Evolutionary conservation across 1,140 invertebrate species (phyloP).

Genomic region (Aporrectodea caliginosa): DNA sequence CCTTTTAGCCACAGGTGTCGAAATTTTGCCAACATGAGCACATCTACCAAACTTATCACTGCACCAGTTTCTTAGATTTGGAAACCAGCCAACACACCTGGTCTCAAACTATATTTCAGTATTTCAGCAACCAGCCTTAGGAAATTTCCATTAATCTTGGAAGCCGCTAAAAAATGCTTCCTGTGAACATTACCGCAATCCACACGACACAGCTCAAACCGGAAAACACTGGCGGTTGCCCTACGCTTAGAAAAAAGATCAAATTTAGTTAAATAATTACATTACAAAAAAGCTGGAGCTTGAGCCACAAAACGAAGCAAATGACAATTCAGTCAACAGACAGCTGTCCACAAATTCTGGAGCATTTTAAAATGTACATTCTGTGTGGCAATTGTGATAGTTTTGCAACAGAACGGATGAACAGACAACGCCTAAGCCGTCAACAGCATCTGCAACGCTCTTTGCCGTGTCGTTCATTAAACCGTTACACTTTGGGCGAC

Average conservation of each 20-base stretch:
- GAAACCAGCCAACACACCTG: too few species aligned
- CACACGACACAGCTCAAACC: neutral
- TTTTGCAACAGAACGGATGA: neutral
- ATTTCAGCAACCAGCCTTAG: too few species aligned
- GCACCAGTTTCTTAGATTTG: too few species aligned
- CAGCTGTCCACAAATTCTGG: neutral
- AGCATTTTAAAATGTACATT: neutral
- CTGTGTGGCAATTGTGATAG: neutral
- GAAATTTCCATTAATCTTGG: neutral
- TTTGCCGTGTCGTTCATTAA: neutral
- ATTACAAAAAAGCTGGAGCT: neutral
- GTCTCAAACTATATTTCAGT: too few species aligned
- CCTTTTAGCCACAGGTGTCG: too few species aligned
- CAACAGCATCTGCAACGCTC: neutral
- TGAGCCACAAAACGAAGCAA: neutral
- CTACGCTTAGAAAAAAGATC: neutral
- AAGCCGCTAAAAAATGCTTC: neutral
- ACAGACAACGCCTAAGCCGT: neutral
- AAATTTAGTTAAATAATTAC: neutral
- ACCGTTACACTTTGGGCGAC: neutral
- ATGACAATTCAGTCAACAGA: neutral
- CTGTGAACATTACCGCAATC: neutral
- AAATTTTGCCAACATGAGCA: too few species aligned
- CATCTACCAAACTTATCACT: too few species aligned
- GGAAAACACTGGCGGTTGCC: neutral